These are phyloP conservation scores for Scleropages formosus DNA, from an alignment of 2,797 vertebrate species.

Conservation along the genomic window DNA sequence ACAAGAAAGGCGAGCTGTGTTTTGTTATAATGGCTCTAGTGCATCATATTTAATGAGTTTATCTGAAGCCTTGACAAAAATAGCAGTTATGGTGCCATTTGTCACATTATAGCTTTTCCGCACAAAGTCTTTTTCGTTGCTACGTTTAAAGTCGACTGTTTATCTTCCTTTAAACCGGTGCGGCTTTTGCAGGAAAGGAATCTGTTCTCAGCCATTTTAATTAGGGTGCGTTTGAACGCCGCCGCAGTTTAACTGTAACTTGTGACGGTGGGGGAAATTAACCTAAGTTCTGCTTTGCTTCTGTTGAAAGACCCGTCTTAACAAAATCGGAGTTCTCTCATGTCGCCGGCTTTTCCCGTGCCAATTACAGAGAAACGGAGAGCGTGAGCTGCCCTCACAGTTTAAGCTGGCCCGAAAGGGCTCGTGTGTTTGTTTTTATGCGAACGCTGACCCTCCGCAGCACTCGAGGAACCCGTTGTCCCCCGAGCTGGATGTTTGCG, in stretches of 20 bases:
- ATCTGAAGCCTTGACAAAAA: slow-evolving; percentile 7
- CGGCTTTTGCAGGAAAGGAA: neutral
- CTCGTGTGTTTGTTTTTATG: too few relatives aligned
- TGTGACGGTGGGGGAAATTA: too few relatives aligned
- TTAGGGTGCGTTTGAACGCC: slow-evolving; percentile 5
- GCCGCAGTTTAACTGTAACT: too few relatives aligned
- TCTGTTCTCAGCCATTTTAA: neutral
- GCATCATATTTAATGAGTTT: slow-evolving; percentile 18
- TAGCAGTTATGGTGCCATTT: neutral
- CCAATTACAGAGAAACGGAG: too few relatives aligned
- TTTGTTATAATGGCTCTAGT: neutral
- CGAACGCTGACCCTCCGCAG: too few relatives aligned
- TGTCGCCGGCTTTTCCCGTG: too few relatives aligned
- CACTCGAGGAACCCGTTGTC: neutral
- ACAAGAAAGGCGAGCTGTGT: neutral
- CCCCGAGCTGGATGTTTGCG: slow-evolving; percentile 28
- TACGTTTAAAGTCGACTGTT: neutral
- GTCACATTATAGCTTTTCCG: slow-evolving; percentile 6
- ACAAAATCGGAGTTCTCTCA: too few relatives aligned
- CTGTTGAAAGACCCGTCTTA: too few relatives aligned
- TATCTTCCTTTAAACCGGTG: slow-evolving; percentile 6
- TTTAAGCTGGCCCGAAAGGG: too few relatives aligned
- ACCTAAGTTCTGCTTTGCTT: too few relatives aligned
- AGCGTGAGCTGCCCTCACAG: too few relatives aligned
- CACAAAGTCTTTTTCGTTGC: neutral